phyloP scores from a whole-genome alignment of 2,113 vertebrate species.

The Perca fluviatilis region DNA sequence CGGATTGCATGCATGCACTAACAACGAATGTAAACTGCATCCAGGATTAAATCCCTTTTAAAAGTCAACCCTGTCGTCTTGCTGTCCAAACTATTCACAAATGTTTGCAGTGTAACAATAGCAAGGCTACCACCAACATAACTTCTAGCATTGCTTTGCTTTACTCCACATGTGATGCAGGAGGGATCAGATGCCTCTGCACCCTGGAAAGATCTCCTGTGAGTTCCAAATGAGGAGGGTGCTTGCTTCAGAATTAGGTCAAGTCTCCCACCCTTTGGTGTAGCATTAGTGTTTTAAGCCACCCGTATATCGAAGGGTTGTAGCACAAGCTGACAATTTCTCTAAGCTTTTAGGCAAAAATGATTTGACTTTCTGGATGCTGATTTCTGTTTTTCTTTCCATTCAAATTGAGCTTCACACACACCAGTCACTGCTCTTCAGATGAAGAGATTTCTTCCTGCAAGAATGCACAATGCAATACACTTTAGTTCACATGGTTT shows the following conservation, averaged over 20 bases:
- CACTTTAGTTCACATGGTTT: slow-evolving; percentile 13
- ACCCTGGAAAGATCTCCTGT: slow-evolving; percentile 55
- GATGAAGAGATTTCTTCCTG: slow-evolving; percentile 12
- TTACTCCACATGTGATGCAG: slow-evolving; percentile 10
- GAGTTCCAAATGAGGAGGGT: slow-evolving; percentile 61
- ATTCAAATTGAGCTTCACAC: slow-evolving; percentile 24
- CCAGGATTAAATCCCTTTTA: slow-evolving; percentile 4
- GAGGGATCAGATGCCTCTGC: slow-evolving; percentile 35
- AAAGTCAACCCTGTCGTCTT: neutral
- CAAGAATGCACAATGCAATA: slow-evolving; percentile 20
- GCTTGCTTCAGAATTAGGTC: slow-evolving; percentile 73
- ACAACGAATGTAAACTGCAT: slow-evolving; percentile 23
- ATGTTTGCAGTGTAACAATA: slow-evolving; percentile 4
- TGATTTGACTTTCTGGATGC: slow-evolving; percentile 4
- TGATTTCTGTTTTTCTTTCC: neutral
- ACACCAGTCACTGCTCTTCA: neutral
- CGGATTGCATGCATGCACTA: slow-evolving; percentile 1
- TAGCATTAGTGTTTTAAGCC: slow-evolving; percentile 65
- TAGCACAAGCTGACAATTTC: slow-evolving; percentile 35
- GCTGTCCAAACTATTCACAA: neutral
- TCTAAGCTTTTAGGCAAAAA: slow-evolving; percentile 1
- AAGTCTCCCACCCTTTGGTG: slow-evolving; percentile 62
- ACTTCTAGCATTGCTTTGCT: neutral
- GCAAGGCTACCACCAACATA: neutral
- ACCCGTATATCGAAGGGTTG: slow-evolving; percentile 58